phyloP scores from a whole-genome alignment of 2,113 vertebrate species.

The Macrotis lagotis region DNA sequence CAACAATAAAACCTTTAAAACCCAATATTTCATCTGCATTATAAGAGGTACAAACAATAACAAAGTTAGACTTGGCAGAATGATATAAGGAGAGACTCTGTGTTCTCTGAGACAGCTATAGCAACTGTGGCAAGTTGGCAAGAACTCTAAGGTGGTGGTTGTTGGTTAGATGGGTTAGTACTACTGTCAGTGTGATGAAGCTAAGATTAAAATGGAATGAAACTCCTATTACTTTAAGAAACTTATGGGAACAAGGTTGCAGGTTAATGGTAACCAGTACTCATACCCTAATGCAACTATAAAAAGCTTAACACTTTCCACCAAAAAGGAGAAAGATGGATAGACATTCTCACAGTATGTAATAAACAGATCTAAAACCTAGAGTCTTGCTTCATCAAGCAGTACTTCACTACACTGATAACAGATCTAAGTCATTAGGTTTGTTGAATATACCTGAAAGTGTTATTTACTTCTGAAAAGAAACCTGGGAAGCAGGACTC shows the following conservation, averaged over 20 bases:
- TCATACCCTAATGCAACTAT: neutral
- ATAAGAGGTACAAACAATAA: neutral
- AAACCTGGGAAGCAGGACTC: neutral
- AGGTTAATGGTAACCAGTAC: neutral
- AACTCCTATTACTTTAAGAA: neutral
- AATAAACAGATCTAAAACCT: neutral
- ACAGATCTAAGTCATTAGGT: neutral
- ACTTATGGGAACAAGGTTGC: neutral
- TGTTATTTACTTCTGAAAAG: neutral
- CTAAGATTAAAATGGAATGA: neutral
- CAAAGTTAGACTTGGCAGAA: neutral
- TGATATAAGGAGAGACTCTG: neutral
- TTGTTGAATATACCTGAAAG: neutral
- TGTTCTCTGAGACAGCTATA: neutral
- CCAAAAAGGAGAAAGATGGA: neutral
- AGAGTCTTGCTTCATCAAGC: neutral
- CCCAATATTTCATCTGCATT: neutral
- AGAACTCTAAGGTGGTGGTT: too few relatives aligned
- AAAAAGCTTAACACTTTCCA: neutral
- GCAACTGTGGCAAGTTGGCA: neutral
- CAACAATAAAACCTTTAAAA: neutral
- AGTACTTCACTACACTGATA: neutral
- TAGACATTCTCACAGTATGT: neutral
- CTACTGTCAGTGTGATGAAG: neutral
- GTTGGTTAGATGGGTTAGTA: neutral